These are phyloP conservation scores for Ceyx margarethae DNA, from an alignment of 2,113 vertebrate genomes.

Conservation along the genomic window DNA sequence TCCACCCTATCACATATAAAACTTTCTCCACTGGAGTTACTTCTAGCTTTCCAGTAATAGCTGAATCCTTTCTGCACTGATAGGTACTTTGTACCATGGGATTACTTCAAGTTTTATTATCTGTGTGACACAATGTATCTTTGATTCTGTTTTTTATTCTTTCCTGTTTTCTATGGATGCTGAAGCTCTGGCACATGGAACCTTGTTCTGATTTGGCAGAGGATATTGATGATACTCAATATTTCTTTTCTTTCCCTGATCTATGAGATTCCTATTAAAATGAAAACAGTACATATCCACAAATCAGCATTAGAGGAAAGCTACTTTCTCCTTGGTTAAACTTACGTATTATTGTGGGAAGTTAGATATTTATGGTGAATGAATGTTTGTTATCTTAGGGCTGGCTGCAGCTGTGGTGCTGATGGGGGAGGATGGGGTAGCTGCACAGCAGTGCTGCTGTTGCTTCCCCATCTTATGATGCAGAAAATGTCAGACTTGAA, in stretches of 20 bases:
- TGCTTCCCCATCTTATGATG: not conserved
- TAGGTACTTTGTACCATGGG: not conserved
- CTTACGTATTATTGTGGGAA: not conserved
- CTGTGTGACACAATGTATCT: not conserved
- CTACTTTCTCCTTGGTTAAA: not conserved
- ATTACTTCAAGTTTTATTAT: not conserved
- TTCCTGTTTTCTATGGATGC: not conserved
- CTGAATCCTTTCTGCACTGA: not conserved
- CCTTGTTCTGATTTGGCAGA: not conserved
- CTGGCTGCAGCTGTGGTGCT: conserved; percentile 21
- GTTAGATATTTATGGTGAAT: not conserved
- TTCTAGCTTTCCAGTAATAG: not conserved
- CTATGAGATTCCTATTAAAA: not conserved
- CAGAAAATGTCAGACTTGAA: not conserved
- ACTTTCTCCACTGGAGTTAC: not conserved
- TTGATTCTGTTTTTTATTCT: not conserved
- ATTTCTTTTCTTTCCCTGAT: not conserved
- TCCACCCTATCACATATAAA: not conserved
- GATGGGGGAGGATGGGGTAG: not conserved
- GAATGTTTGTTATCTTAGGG: not conserved
- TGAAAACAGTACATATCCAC: not conserved
- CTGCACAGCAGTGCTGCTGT: conserved; percentile 18
- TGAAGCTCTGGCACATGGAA: not conserved
- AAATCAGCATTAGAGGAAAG: not conserved
- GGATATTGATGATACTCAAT: not conserved